phyloP scores from a whole-genome alignment of 2,888 invertebrate genomes.

The Pristionchus japonicus region DNA sequence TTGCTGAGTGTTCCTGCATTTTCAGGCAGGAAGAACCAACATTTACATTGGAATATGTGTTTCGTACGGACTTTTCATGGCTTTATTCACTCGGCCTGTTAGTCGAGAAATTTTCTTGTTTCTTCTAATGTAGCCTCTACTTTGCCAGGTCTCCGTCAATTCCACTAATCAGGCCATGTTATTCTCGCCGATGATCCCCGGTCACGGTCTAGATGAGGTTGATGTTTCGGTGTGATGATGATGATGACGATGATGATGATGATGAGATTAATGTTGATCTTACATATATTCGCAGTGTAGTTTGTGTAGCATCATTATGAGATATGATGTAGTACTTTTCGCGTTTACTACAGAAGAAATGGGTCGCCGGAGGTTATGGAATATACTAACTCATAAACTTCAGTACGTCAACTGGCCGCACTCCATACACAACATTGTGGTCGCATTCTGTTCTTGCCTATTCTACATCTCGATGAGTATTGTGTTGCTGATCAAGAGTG shows the following conservation, averaged over 20 bases:
- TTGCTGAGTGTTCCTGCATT: no score
- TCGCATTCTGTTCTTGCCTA: neutral
- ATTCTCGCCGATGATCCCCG: neutral
- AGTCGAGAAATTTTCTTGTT: neutral
- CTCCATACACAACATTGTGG: neutral
- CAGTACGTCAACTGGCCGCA: slow-evolving; percentile 1
- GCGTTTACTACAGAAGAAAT: neutral
- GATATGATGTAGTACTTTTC: no score
- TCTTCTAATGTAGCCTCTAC: neutral
- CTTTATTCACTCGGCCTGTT: neutral
- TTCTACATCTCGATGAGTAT: neutral
- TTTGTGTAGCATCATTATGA: no score
- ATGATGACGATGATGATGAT: no score
- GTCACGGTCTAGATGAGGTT: neutral
- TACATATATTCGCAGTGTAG: neutral
- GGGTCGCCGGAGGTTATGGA: neutral
- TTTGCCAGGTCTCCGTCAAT: neutral
- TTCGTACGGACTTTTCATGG: neutral
- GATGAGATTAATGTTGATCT: neutral
- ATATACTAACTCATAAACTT: neutral
- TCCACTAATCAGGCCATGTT: neutral
- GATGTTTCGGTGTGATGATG: neutral
- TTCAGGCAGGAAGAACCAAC: neutral
- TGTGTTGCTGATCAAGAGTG: neutral
- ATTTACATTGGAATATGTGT: neutral